These are phyloP conservation scores for Cyprinodon tularosa DNA, from an alignment of 2,113 vertebrate species.

Conservation along the genomic window DNA sequence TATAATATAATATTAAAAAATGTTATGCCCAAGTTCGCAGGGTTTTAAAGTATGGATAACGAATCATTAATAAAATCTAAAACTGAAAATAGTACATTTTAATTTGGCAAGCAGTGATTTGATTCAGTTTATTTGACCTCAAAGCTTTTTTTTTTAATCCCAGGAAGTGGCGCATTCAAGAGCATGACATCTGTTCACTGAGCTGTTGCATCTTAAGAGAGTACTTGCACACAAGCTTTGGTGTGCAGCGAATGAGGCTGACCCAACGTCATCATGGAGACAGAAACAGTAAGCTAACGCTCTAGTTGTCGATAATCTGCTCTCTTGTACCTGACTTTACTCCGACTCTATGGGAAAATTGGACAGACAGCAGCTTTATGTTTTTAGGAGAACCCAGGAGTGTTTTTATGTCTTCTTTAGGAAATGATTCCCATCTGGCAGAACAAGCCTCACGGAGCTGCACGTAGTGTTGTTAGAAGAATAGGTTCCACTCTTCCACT, in stretches of 20 bases:
- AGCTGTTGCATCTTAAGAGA: slow-evolving; percentile 32
- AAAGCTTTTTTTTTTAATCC: slow-evolving; percentile 30
- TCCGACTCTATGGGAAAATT: background rate
- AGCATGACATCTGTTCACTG: slow-evolving; percentile 62
- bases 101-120: no score
- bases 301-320: no score
- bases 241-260: slow-evolving; percentile 51
- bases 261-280: slow-evolving; percentile 82
- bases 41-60: no score
- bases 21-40: no score
- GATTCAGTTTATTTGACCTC: slow-evolving; percentile 34
- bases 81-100: no score
- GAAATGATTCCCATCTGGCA: slow-evolving; percentile 97
- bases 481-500: slow-evolving; percentile 95
- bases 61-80: no score
- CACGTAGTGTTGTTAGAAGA: slow-evolving; percentile 94
- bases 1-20: no score
- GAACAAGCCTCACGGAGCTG: slow-evolving; percentile 93
- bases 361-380: no score
- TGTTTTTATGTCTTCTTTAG: slow-evolving; percentile 37
- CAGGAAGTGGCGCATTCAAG: slow-evolving; percentile 16
- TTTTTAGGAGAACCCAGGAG: background rate
- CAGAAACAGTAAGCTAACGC: slow-evolving; percentile 80
- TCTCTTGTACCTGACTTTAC: background rate
- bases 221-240: slow-evolving; percentile 20